Percentiles rank a stretch among this genome's conserved stretches.
phyloP scores from a whole-genome alignment of 2,797 vertebrate genomes.

The Anableps anableps region DNA sequence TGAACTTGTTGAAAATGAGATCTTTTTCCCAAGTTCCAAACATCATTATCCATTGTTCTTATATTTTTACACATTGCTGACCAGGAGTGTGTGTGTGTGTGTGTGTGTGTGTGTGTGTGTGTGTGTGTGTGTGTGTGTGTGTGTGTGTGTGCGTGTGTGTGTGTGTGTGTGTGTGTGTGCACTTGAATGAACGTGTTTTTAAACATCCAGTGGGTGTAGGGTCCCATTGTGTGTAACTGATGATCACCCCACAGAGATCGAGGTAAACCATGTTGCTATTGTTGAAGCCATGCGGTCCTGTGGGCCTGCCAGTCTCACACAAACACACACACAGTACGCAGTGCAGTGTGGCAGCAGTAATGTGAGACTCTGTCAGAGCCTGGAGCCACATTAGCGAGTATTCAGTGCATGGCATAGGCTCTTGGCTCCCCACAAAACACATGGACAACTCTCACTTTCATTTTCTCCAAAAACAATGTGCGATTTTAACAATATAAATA shows the following conservation, averaged over 20 bases:
- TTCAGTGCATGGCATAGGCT: conserved; percentile 50
- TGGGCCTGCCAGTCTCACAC: conserved; percentile 48
- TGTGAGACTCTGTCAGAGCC: conserved; percentile 55
- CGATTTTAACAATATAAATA: background rate
- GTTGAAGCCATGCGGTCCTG: conserved; percentile 59
- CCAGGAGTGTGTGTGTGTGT: background rate
- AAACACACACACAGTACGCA: conserved; percentile 39
- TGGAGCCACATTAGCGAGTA: conserved; percentile 60
- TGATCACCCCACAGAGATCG: conserved; percentile 40
- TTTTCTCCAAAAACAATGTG: conserved; percentile 9
- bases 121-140: background rate
- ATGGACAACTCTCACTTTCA: conserved; percentile 14
- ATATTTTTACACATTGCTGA: background rate
- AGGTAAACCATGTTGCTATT: conserved; percentile 65
- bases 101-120: background rate
- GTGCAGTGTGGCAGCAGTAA: conserved; percentile 54
- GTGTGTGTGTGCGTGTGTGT: background rate
- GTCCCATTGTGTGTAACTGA: conserved; percentile 17
- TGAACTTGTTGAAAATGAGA: background rate
- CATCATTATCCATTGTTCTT: background rate
- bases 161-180: background rate
- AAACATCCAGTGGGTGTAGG: conserved; percentile 1
- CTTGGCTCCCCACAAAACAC: conserved; percentile 44
- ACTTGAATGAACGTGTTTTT: background rate
- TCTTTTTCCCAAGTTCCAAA: background rate